A percentile compares a stretch with the other conserved stretches of the same genome.
Conservation (phyloP, 2,888 invertebrate genomes). For the Sinhomidia bicolor region DNA sequence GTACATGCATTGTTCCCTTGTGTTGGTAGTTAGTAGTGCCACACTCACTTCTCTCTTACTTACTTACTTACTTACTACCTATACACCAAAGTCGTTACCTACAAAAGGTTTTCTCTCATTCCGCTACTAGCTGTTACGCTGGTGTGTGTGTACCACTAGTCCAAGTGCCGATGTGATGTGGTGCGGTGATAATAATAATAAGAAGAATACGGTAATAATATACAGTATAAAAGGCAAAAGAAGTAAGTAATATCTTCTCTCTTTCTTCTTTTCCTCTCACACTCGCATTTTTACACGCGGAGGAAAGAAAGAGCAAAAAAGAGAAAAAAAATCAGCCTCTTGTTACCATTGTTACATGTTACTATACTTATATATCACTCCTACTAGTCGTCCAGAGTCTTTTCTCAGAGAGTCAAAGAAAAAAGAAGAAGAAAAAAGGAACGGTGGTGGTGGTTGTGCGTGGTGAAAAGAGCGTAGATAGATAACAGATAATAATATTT, state of each 20-base stretch:
- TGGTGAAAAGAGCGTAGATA: neutral
- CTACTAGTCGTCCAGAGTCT: too few species aligned
- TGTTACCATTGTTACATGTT: neutral
- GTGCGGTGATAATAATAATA: slow-evolving; percentile 57
- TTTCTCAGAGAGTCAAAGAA: too few species aligned
- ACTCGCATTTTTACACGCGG: too few species aligned
- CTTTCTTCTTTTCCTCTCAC: neutral
- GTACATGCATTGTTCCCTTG: slow-evolving; percentile 43
- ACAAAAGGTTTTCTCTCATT: slow-evolving; percentile 67
- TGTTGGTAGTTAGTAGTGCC: neutral
- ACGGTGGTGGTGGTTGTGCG: slow-evolving; percentile 15
- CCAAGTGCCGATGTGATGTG: slow-evolving; percentile 51
- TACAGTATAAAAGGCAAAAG: neutral
- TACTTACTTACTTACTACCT: slow-evolving; percentile 52
- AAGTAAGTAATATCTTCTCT: neutral
- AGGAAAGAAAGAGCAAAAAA: too few species aligned
- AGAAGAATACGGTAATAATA: slow-evolving; percentile 13
- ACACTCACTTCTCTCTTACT: too few species aligned
- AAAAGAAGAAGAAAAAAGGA: slow-evolving; percentile 40
- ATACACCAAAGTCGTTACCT: slow-evolving; percentile 64
- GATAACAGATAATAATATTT: slow-evolving; percentile 36
- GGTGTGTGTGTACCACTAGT: slow-evolving; percentile 64
- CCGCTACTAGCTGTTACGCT: slow-evolving; percentile 69
- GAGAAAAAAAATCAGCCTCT: neutral
- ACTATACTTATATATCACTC: too few species aligned